Conservation (phyloP, 2,888 invertebrate species). For the Melipona beecheii region DNA sequence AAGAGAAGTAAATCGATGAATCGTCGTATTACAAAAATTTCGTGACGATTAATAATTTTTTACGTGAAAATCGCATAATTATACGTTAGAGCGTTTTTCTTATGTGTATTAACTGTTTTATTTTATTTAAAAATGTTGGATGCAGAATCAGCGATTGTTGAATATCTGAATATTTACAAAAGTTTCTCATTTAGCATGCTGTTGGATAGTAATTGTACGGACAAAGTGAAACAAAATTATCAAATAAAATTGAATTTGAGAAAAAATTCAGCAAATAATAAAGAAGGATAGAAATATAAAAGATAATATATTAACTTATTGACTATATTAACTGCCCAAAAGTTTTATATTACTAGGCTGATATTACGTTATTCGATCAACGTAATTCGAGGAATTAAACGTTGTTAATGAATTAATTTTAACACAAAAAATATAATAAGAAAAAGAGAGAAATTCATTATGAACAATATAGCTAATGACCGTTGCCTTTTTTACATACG, state of each 20-base stretch:
- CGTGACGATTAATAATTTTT: not conserved
- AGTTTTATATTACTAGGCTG: not conserved
- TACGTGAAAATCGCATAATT: not conserved
- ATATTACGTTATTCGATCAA: not conserved
- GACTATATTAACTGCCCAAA: not conserved
- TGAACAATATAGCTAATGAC: not conserved
- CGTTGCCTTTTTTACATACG: not conserved
- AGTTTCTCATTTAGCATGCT: not conserved
- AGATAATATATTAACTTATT: not conserved
- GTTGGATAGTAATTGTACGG: not conserved
- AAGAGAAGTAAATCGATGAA: not conserved
- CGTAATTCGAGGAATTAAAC: not conserved
- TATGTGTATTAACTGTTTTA: not conserved
- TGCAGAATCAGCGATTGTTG: constrained; percentile 1
- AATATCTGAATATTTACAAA: not conserved
- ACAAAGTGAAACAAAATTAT: not conserved
- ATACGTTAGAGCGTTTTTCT: not conserved
- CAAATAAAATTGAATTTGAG: not conserved
- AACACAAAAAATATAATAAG: not conserved
- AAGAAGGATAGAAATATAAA: not conserved
- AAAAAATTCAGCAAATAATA: not conserved
- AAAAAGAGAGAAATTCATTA: not conserved
- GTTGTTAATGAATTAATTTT: not conserved
- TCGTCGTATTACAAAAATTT: not conserved
- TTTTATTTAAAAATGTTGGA: not conserved